phyloP scores from a whole-genome alignment of 2,888 invertebrate species.

The Beris morrisii region DNA sequence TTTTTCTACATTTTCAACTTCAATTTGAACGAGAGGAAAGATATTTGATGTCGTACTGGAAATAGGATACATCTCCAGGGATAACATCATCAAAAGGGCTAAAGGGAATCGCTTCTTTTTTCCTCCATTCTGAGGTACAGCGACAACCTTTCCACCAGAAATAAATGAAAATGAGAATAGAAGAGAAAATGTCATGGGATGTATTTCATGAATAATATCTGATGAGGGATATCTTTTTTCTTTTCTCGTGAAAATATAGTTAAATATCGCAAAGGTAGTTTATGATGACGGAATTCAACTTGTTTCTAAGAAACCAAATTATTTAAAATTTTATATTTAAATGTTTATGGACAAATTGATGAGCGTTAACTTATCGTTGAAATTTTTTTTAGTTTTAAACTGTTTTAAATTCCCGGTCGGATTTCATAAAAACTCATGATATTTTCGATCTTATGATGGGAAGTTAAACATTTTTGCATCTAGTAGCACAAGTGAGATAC shows the following conservation, averaged over 20 bases:
- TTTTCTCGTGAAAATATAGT: conserved; percentile 3
- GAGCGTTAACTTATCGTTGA: no score
- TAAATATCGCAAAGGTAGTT: conserved; percentile 17
- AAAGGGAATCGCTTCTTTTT: conserved; percentile 2
- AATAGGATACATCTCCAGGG: conserved; percentile 8
- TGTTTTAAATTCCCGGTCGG: no score
- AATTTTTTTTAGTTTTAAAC: no score
- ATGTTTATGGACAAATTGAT: no score
- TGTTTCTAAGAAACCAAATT: no score
- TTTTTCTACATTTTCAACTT: not conserved
- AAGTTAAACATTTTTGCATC: no score
- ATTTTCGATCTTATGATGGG: no score
- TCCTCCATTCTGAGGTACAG: not conserved
- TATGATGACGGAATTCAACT: conserved; percentile 15
- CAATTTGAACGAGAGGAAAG: not conserved
- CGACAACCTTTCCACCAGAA: not conserved
- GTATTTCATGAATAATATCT: conserved; percentile 31
- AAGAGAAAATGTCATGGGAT: conserved; percentile 29
- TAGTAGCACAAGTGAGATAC: no score
- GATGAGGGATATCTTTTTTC: conserved; percentile 4
- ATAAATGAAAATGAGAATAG: conserved; percentile 23
- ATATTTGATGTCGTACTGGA: conserved; percentile 7
- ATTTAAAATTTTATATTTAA: no score
- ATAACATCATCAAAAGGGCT: conserved; percentile 14
- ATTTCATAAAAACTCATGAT: no score